phyloP scores from a whole-genome alignment of 2,888 invertebrate species.

The Stenodera caucasica region DNA sequence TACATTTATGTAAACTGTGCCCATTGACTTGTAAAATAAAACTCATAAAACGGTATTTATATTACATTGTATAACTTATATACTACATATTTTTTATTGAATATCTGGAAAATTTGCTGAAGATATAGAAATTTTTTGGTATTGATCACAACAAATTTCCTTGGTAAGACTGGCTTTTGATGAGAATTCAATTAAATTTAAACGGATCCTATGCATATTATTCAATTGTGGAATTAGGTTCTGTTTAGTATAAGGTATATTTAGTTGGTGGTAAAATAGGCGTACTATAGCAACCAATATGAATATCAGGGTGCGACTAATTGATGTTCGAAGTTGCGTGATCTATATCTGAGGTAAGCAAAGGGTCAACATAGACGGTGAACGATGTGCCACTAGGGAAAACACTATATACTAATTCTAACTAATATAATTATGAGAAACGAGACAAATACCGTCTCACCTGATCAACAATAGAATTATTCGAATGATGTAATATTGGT shows the following conservation, averaged over 20 bases:
- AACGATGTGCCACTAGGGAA: constrained; percentile 43
- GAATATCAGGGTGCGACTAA: constrained; percentile 29
- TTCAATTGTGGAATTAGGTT: background rate
- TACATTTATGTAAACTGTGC: constrained; percentile 31
- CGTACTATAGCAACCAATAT: constrained; percentile 16
- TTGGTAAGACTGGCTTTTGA: too few species aligned
- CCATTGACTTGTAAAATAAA: constrained; percentile 36
- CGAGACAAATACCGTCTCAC: constrained; percentile 42
- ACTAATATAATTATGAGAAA: constrained; percentile 47
- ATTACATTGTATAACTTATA: constrained; percentile 26
- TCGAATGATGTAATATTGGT: constrained; percentile 49
- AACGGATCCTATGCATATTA: too few species aligned
- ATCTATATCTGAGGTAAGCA: constrained; percentile 29
- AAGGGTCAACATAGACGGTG: constrained; percentile 35
- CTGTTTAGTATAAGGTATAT: background rate
- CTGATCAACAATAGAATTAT: constrained; percentile 43
- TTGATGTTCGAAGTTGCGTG: constrained; percentile 32
- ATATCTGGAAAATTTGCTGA: background rate
- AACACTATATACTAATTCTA: constrained; percentile 30
- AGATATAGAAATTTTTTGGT: background rate
- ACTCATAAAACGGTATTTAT: constrained; percentile 36
- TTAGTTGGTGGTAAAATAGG: background rate
- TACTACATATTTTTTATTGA: constrained; percentile 28
- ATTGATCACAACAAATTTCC: background rate
- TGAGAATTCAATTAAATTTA: too few species aligned